Percentiles rank a stretch among this genome's conserved stretches.
Conservation (phyloP, 2,888 invertebrate genomes). For the Eupithecia centaureata region DNA sequence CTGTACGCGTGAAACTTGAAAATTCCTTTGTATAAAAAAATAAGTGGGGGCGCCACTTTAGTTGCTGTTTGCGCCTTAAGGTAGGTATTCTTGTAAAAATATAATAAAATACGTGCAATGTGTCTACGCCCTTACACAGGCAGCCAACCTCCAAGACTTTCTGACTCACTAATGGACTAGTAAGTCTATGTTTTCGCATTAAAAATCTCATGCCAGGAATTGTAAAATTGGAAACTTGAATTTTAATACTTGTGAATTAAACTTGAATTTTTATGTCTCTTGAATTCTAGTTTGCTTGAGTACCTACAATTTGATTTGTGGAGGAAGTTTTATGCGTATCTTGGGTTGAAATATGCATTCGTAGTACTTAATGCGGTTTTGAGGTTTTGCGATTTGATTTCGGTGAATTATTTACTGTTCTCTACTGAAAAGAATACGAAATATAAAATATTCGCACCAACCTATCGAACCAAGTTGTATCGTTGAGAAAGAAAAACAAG, state of each 20-base stretch:
- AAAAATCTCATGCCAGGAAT: conserved; percentile 53
- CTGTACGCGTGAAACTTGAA: too few species aligned
- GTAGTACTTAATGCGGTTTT: background rate
- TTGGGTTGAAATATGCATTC: conserved; percentile 12
- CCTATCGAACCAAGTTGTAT: too few species aligned
- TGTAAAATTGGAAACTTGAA: conserved; percentile 48
- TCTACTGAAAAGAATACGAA: background rate
- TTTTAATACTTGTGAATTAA: conserved; percentile 48
- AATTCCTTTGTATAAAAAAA: too few species aligned
- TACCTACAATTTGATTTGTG: conserved; percentile 30
- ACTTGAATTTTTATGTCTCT: conserved; percentile 50
- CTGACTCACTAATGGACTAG: conserved; percentile 71
- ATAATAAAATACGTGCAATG: background rate
- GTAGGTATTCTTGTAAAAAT: background rate
- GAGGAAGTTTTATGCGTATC: conserved; percentile 26
- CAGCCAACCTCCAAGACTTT: conserved; percentile 51
- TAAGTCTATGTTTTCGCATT: conserved; percentile 58
- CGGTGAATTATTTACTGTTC: background rate
- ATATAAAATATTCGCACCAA: too few species aligned
- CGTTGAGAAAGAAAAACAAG: too few species aligned
- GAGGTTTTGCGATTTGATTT: background rate
- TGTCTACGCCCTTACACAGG: conserved; percentile 31
- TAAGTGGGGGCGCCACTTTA: too few species aligned
- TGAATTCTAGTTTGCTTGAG: conserved; percentile 34
- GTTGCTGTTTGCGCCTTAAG: too few species aligned